Base-by-base conservation (phyloP, 2,888 invertebrate genomes). In the Volucella zonaria region DNA sequence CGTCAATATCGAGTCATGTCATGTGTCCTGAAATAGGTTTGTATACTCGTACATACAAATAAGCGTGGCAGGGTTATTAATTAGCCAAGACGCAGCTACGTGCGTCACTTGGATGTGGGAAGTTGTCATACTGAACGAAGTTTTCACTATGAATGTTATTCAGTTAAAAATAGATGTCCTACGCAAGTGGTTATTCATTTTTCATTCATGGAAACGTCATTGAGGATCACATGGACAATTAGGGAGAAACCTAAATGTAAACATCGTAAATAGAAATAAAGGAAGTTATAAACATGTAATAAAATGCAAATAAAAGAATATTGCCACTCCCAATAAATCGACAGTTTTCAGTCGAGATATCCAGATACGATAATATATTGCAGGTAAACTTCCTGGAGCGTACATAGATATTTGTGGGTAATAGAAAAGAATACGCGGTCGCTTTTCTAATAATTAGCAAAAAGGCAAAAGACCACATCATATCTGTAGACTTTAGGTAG, bases 61-160 rank as follows among this genome's bases (percentile, higher is more conserved):
- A 85, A 81, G 81, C 76, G 76, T 49, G 81, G 81, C 76, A 45
- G 52, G 45, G 67, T 81, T 76, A 85, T 85, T 85, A 81, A 85
- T 81, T 85, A 80, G 71, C 61, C 67, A 43, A 77, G 85, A 76
- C 85, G 76, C 76, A 71, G 68, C 6, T 31, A 78, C 70, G 78
- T 78, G 73, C 62, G 45, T 73, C 76, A 71, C 40, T 45, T 62
- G 45, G 45, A 74, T 45, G 70, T 85, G 83, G 67, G 56, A 81
- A 71, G 71, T 67, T 61, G 66, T 56, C 54, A 31, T 54, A 31
- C 49, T 40, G 49, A 23, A 61, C 58, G 64, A 75, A 73, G 71
- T 77, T 73, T 66, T 54, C 40, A 61, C 56, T 67, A 40, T 11
- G 54, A 31, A 1, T 85, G 76, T 66, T 71, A 83, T 52, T 15